Evolutionary conservation across 2,888 invertebrate species (phyloP), one percentile per base, ranked within the genome.

Genomic region (Bimastos eiseni): DNA sequence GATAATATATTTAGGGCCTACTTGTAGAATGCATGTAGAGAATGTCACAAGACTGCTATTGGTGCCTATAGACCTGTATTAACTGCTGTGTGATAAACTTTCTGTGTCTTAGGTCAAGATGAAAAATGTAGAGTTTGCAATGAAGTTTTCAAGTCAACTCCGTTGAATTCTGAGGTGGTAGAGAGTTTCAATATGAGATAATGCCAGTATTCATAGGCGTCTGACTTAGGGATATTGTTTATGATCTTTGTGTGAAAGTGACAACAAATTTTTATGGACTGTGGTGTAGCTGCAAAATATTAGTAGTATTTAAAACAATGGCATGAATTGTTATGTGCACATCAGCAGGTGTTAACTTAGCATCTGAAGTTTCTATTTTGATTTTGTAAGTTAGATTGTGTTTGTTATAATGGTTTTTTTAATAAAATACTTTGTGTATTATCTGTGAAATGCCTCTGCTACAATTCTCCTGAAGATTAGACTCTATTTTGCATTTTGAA

Each of bases 61-160:
- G 13, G 13, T 38, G 38, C 44, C 4, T 49, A 24, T 49, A 24
- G 24, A 49, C 49, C 24, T 6, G 24, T 70, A 70, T n/a, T 70
- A n/a, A 70, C 70, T 70, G 70, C 70, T 70, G n/a, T 70, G 70
- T n/a, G 30, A 30, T 70, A 11, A 70, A 70, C n/a, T 11, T n/a
- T n/a, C 70, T 70, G 70, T 70, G 30, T 86, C 24, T 0, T 86
- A 86, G 86, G 86, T 37, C 34, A 33, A 34, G 37, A 37, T 86
- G 86, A 86, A 24, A 34, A 5, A 15, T 86, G 86, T 86, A 86
- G 36, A 86, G 86, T 86, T 34, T 86, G 86, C 86, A 86, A 86
- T 34, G 86, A 86, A 36, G 86, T 86, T 24, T 86, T 36, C 86
- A 86, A 86, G 36, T 86, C 86, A 86, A 86, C 86, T 19, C 86